A percentile compares a stretch with the other conserved stretches of the same genome.
Evolutionary conservation across 2,888 invertebrate species (phyloP).

Genomic region (Auanema sp.): DNA sequence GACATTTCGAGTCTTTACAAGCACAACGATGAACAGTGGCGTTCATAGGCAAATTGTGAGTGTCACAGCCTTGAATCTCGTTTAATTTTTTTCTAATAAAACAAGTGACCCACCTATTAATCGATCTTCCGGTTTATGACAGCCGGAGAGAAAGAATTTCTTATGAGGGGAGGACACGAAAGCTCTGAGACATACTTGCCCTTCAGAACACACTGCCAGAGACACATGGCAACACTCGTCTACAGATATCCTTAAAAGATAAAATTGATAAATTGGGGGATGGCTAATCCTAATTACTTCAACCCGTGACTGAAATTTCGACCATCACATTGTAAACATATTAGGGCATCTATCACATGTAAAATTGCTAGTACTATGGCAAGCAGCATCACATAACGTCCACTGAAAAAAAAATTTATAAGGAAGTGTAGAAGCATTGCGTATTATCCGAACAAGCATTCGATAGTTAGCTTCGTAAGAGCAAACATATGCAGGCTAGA

Average conservation of each 20-base stretch:
- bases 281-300: background rate
- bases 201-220: conserved; percentile 16
- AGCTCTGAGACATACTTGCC: conserved; percentile 35
- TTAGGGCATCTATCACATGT: no score
- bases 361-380: no score
- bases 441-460: no score
- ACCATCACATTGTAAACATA: no score
- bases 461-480: no score
- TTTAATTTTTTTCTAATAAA: background rate
- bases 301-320: no score
- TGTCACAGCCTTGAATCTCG: conserved; percentile 26
- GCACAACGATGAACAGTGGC: conserved; percentile 40
- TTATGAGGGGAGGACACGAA: conserved; percentile 34
- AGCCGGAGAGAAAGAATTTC: conserved; percentile 41
- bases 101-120: conserved; percentile 19
- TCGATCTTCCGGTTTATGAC: conserved; percentile 37
- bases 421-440: no score
- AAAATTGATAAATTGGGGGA: background rate
- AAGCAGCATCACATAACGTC: no score
- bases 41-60: conserved; percentile 32
- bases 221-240: conserved; percentile 33
- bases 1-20: conserved; percentile 35
- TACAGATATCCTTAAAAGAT: conserved; percentile 29
- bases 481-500: no score
- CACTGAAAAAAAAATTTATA: no score